Evolutionary conservation across 2,888 invertebrate genomes (phyloP).

Genomic region (Yponomeuta malinellus): DNA sequence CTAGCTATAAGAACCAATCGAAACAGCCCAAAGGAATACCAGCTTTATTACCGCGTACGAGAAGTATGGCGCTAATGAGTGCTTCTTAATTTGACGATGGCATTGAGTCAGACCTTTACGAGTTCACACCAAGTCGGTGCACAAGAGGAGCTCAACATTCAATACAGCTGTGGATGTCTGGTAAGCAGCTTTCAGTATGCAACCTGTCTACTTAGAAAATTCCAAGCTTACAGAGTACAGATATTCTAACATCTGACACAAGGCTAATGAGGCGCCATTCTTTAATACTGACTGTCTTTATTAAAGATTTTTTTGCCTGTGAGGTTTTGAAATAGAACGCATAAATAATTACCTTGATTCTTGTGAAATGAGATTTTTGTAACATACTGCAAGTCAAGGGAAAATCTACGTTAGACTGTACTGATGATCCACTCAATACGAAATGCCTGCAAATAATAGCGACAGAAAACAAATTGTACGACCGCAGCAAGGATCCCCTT

Average conservation of each 20-base stretch:
- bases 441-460: neutral
- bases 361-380: too few relatives aligned
- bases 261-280: neutral
- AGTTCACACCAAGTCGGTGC: neutral
- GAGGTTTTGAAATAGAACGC: too few relatives aligned
- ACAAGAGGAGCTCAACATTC: conserved; percentile 22
- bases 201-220: conserved; percentile 19
- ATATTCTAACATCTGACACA: neutral
- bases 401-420: too few relatives aligned
- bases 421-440: neutral
- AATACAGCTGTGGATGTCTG: conserved; percentile 27
- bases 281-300: neutral
- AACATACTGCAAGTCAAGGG: too few relatives aligned
- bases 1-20: neutral
- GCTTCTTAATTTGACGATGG: neutral
- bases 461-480: neutral
- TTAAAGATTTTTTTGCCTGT: too few relatives aligned
- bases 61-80: neutral
- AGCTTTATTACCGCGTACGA: neutral
- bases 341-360: too few relatives aligned
- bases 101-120: neutral
- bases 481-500: conserved; percentile 4
- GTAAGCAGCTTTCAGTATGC: conserved; percentile 42
- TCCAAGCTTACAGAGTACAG: neutral
- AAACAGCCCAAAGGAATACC: neutral